A percentile compares a stretch with the other conserved stretches of the same genome.
phyloP scores from a whole-genome alignment of 2,113 vertebrate species.

The Platysteira castanea region DNA sequence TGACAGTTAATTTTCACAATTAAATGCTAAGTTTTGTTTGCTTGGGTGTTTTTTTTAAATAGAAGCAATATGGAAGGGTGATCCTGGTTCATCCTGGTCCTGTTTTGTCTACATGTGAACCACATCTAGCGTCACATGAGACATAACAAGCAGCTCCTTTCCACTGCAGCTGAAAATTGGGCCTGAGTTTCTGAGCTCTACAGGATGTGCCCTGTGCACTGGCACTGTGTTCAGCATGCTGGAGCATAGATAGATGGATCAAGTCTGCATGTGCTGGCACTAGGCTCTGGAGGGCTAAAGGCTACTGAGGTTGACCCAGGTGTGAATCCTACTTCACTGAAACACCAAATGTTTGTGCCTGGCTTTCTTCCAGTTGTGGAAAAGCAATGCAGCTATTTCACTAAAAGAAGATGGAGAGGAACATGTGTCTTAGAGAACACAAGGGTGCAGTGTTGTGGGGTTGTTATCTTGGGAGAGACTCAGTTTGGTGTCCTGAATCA shows the following conservation, averaged over 20 bases:
- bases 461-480: neutral
- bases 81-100: neutral
- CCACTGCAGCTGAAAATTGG: neutral
- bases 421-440: rapidly evolving
- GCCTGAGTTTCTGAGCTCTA: neutral
- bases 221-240: neutral
- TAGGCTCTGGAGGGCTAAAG: neutral
- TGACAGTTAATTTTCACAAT: neutral
- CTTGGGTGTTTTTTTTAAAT: neutral
- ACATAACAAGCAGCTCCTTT: neutral
- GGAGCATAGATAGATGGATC: neutral
- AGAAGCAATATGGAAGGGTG: neutral
- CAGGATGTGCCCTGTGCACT: neutral
- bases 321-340: neutral
- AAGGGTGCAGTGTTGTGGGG: rapidly evolving
- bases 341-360: neutral
- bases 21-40: neutral
- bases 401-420: neutral
- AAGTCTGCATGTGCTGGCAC: neutral
- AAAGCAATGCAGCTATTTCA: neutral
- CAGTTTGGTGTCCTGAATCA: neutral
- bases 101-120: neutral
- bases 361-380: neutral
- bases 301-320: neutral
- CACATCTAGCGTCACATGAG: neutral